Base-by-base conservation (phyloP, 2,888 invertebrate species). In the Orthonychiurus folsomi region DNA sequence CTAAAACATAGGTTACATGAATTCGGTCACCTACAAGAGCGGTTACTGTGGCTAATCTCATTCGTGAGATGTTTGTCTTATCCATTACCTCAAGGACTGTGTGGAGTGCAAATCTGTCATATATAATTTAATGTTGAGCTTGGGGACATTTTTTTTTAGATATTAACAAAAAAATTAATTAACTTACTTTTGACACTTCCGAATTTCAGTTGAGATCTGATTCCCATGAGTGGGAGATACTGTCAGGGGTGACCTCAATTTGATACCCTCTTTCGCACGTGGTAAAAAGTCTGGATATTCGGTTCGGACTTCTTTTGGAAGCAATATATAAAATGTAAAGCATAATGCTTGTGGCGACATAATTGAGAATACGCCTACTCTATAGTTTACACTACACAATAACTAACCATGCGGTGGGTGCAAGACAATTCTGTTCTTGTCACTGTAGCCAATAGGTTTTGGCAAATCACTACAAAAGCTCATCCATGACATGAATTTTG, bases 391-490 rank as follows among this genome's bases (percentile, higher is more conserved):
- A n/a, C 3, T 52, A 9, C 52, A 20, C n/a, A 23, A n/a, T 52
- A 52, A n/a, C 23, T 20, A 9, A 56, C 26, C 26, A 56, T 25
- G 21, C 56, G 23, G 56, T 3, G 26, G 26, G 24, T 25, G 56
- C 56, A 56, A 12, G 26, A 50, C 28, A 23, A 59, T 59, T 2
- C 58, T 15, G 52, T 67, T 66, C 9, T 28, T 12, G 1, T 52
- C 3, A 2, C 65, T 59, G 47, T 62, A 66, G 23, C 70, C 70
- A 1, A 70, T 3, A 0, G 63, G 68, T 27, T 67, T 67, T 0
- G 65, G 63, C 2, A 69, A 63, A 21, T 60, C 47, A 55, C 64
- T 64, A 37, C 67, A 69, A 53, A 59, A 70, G 9, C 61, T 62
- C 1, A 69, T 67, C 70, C 70, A 70, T 0, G 62, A 57, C 20